Conservation (phyloP, 2,113 vertebrate genomes). For the Pipa parva region DNA sequence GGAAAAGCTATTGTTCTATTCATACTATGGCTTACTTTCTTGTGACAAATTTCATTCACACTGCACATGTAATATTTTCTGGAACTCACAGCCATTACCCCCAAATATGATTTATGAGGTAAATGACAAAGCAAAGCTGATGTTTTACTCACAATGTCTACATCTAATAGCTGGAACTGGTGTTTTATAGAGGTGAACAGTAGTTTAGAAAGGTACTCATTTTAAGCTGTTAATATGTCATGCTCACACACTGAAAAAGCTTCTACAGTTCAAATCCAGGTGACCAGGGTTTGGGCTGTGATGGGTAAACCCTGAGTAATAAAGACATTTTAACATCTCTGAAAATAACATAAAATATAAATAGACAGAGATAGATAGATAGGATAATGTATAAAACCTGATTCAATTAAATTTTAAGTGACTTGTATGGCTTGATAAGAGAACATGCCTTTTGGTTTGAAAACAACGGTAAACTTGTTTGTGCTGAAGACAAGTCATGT, state of each 20-base stretch:
- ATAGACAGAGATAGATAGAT: no score
- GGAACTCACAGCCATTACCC: slow-evolving; percentile 10
- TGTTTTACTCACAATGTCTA: slow-evolving; percentile 26
- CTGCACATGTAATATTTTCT: slow-evolving; percentile 1
- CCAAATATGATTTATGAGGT: slow-evolving; percentile 21
- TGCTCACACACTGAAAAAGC: slow-evolving; percentile 38
- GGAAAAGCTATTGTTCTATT: neutral
- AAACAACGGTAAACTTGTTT: no score
- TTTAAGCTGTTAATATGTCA: slow-evolving; percentile 33
- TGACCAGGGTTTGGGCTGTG: neutral
- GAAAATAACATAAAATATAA: neutral
- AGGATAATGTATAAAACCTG: no score
- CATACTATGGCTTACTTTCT: neutral
- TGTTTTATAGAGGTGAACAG: slow-evolving; percentile 42
- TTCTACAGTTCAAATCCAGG: slow-evolving; percentile 19
- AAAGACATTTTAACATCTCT: neutral
- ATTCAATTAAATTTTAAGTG: no score
- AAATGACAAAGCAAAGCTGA: slow-evolving; percentile 7
- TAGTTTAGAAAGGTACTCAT: slow-evolving; percentile 44
- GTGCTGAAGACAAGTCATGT: no score
- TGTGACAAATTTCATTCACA: slow-evolving; percentile 5
- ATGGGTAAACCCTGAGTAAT: slow-evolving; percentile 28
- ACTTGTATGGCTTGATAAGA: no score
- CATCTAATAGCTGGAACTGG: slow-evolving; percentile 30
- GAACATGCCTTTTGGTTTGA: no score